Conservation (phyloP, 2,797 vertebrate species). For the Falco columbarius region DNA sequence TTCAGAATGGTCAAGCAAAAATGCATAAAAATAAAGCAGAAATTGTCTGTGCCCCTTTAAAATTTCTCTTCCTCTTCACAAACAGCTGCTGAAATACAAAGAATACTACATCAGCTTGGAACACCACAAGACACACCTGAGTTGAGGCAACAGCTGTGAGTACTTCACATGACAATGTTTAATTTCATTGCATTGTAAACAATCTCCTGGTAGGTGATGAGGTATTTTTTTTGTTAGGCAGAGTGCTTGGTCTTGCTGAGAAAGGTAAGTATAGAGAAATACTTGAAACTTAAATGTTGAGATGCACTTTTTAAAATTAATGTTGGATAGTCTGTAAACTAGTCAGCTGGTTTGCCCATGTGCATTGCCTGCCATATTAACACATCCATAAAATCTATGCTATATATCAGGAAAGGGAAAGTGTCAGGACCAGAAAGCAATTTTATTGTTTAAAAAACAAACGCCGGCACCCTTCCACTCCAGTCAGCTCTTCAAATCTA, state of each 20-base stretch:
- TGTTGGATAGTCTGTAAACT: neutral
- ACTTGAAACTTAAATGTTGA: neutral
- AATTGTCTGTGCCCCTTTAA: neutral
- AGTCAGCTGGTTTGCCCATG: neutral
- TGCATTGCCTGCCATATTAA: neutral
- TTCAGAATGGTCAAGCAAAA: constrained; percentile 29
- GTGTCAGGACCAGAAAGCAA: neutral
- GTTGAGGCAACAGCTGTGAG: constrained; percentile 90
- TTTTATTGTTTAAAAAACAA: neutral
- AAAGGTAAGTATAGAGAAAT: neutral
- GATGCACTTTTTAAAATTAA: neutral
- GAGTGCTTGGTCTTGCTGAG: neutral
- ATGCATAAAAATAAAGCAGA: neutral
- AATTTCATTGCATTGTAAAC: neutral
- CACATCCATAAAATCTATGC: neutral
- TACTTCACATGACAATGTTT: constrained; percentile 56
- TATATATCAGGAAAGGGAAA: neutral
- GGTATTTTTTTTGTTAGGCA: neutral
- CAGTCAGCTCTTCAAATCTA: neutral
- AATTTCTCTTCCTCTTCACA: constrained; percentile 21
- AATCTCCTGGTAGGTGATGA: neutral
- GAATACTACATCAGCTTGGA: constrained; percentile 86
- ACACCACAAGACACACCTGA: constrained; percentile 87
- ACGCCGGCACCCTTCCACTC: neutral
- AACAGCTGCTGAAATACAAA: constrained; percentile 92